Evolutionary conservation across 2,113 vertebrate species (phyloP), one percentile per base, ranked within the genome.

Genomic region (Thymallus thymallus): DNA sequence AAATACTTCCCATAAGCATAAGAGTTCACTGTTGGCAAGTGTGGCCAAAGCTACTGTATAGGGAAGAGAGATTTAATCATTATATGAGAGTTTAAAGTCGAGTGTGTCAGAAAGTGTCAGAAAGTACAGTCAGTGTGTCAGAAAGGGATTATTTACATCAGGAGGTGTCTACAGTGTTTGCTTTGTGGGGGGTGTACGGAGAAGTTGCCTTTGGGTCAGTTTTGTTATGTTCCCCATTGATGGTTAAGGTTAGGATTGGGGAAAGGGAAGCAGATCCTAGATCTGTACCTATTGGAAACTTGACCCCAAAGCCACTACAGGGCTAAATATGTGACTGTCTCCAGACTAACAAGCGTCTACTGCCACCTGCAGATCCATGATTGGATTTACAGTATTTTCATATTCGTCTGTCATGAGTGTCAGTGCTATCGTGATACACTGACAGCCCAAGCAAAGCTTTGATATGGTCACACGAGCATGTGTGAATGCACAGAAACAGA

Each of bases 341-440:
- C 26, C 24, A 64, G 24, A 64, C 62, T 26, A 30, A 29, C 61
- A 20, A 66, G 63, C 4, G 18, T 66, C 63, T 35, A 24, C 63
- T 66, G 63, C 30, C 63, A 66, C 63, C 30, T 66, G 30, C 63
- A 66, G 63, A 66, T 66, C 63, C 63, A 18, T 35, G 18, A 7
- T 18, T 29, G 30, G 6, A 65, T 65, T 65, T 18, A n/a, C n/a
- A n/a, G n/a, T n/a, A 20, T 66, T 14, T 58, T 58, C 6, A n/a
- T 22, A 22, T 58, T 22, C 7, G 46, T 48, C 46, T 51, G 46
- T 60, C 14, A 60, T 60, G 56, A 60, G 14, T 51, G 14, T 51
- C 24, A 24, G 60, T 62, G 20, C 22, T 20, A 6, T 35, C 0
- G 16, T 66, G 16, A 66, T 29, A 4, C 30, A 32, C 30, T n/a